Evolutionary conservation across 2,797 vertebrate genomes (phyloP), one percentile per base, ranked within the genome.

Genomic region (Scolopax rusticola): DNA sequence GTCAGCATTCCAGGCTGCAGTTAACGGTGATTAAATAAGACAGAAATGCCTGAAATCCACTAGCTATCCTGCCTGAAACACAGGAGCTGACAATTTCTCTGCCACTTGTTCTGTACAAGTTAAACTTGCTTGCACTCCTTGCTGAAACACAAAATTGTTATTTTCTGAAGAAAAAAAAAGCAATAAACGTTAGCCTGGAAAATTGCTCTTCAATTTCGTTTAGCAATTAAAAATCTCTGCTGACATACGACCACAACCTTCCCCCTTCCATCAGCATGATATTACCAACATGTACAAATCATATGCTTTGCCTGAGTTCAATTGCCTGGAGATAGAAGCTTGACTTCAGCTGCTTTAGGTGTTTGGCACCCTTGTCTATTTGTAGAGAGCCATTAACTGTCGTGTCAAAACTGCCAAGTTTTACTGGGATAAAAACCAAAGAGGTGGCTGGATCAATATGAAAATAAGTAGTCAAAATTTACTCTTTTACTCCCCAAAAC

Each of bases 1-100:
- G 48, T 92, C 76, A 92, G 65, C 92, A 86, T 96, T 95, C 90
- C 78, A 85, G 76, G 64, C 75, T 92, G 82, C 82, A 92, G 95
- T 71, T 80, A 90, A 76, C 8, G 6, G 75, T 90, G 68, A 93
- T 83, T 89, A 92, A 96, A 61, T 63, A n/a, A 41, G 89, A 87
- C n/a, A 95, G 48, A 87, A 90, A 94, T 82, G 61, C 74, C 61
- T 90, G 63, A 95, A 96, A 96, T 89, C 73, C 23, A 24, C 64
- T 30, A 63, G 75, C 1, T 2, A 73, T 41, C 20, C 56, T 80
- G 60, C 18, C 56, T 45, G 41, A 85, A 85, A 74, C 41, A 40
- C 41, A 81, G 64, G 45, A 67, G 14, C 45, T 61, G 45, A 60
- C 27, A 77, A 20, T 5, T 70, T 69, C 80, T 74, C 53, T 48